Evolutionary conservation across 2,888 invertebrate species (phyloP).

Genomic region (Charanyca ferruginea): DNA sequence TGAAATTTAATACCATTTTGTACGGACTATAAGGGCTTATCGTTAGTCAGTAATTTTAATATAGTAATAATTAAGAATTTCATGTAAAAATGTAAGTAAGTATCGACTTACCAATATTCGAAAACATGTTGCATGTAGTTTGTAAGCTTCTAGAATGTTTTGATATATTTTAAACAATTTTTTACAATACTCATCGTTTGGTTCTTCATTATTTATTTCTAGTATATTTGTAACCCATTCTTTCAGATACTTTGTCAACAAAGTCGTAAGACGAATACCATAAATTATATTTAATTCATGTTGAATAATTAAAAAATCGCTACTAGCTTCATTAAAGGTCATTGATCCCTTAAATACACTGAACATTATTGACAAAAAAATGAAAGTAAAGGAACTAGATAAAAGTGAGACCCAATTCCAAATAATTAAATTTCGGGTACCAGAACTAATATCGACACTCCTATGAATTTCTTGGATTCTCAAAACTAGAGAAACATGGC

Average conservation of each 20-base stretch:
- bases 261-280: not conserved
- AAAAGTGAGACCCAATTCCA: conserved; percentile 1
- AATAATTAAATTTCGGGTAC: conserved; percentile 2
- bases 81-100: too few relatives aligned
- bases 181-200: not conserved
- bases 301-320: too few relatives aligned
- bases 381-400: too few relatives aligned
- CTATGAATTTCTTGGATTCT: conserved; percentile 18
- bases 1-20: too few relatives aligned
- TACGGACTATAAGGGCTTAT: too few relatives aligned
- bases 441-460: not conserved
- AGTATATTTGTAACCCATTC: not conserved
- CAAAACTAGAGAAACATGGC: conserved; percentile 3
- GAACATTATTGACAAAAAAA: not conserved
- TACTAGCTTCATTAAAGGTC: too few relatives aligned
- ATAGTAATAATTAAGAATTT: too few relatives aligned
- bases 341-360: not conserved
- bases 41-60: too few relatives aligned
- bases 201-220: not conserved
- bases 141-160: conserved; percentile 13
- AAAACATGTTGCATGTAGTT: not conserved
- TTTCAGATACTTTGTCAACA: conserved; percentile 7
- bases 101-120: conserved; percentile 17
- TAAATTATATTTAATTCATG: conserved; percentile 8
- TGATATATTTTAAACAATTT: not conserved